A percentile compares a stretch with the other conserved stretches of the same genome.
Conservation (phyloP, 2,113 vertebrate genomes). For the Conger conger region DNA sequence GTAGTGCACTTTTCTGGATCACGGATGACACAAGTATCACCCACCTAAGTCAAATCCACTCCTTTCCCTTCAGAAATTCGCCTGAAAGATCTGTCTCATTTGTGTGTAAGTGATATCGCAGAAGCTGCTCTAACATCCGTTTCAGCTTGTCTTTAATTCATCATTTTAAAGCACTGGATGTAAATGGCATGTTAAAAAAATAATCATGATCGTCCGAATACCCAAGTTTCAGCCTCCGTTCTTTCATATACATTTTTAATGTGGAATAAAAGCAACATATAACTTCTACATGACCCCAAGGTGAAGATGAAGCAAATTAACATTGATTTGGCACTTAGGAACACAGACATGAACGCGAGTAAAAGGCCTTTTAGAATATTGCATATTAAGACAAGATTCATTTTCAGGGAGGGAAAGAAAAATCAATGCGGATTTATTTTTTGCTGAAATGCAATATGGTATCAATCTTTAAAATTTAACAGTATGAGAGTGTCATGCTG, state of each 20-base stretch:
- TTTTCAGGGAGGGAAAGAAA: slow-evolving; percentile 28
- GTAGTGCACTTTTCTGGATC: not conserved
- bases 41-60: no score
- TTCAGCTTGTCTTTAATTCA: slow-evolving; percentile 57
- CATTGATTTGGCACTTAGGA: slow-evolving; percentile 60
- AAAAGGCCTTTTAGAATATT: slow-evolving; percentile 58
- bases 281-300: slow-evolving; percentile 49
- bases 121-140: no score
- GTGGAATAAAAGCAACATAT: slow-evolving; percentile 42
- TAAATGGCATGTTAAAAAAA: slow-evolving; percentile 40
- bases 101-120: no score
- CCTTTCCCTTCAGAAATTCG: no score
- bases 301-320: slow-evolving; percentile 60
- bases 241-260: slow-evolving; percentile 38
- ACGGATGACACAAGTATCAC: no score
- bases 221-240: slow-evolving; percentile 22
- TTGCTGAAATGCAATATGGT: slow-evolving; percentile 15
- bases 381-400: slow-evolving; percentile 59
- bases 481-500: not conserved
- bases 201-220: slow-evolving; percentile 6
- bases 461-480: slow-evolving; percentile 11
- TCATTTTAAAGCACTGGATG: slow-evolving; percentile 58
- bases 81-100: no score
- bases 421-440: slow-evolving; percentile 25
- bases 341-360: slow-evolving; percentile 59